Evolutionary conservation across 2,888 invertebrate species (phyloP), one percentile per base, ranked within the genome.

Genomic region (Apotomis betuletana): DNA sequence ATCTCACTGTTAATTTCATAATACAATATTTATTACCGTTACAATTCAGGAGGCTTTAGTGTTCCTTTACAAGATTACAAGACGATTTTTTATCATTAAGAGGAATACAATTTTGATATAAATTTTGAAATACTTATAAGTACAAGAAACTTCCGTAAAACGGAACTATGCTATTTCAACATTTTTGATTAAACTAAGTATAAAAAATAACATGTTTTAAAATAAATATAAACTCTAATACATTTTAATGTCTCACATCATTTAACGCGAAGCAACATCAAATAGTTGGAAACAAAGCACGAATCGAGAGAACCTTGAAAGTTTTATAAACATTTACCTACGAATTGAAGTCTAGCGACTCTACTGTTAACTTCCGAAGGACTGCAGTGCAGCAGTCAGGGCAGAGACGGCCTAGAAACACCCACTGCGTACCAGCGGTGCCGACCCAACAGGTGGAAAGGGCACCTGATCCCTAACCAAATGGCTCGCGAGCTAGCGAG

Each of bases 201-300:
- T 81, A 86, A 86, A 91, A 91, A 89, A 72, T 83, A 91, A 91
- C 90, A 88, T 83, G 86, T 86, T 87, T 87, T 84, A 85, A 87
- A 87, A 85, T 84, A 87, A 89, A 87, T 78, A 83, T 87, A 88
- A 87, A 87, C 86, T 89, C 85, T 88, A 87, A 84, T 85, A 86
- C 81, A 81, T 83, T 84, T 86, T 81, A 90, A 91, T 89, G 87
- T 92, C 88, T 87, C 83, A 90, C 88, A 90, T 89, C 83, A 88
- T 88, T 86, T 84, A 91, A 91, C 89, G 90, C 84, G 88, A 92
- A 92, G 91, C 92, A 89, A 92, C 91, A 91, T 89, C 89, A 87
- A 91, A 85, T 86, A 88, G 82, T 86, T 83, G 79, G 87, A 88
- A 88, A 91, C 86, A 83, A 90, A 91, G 91, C 91, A 87, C 87